Base-by-base conservation (phyloP, 35 echinoderm and acorn worm genomes). In the Lytechinus variegatus region DNA sequence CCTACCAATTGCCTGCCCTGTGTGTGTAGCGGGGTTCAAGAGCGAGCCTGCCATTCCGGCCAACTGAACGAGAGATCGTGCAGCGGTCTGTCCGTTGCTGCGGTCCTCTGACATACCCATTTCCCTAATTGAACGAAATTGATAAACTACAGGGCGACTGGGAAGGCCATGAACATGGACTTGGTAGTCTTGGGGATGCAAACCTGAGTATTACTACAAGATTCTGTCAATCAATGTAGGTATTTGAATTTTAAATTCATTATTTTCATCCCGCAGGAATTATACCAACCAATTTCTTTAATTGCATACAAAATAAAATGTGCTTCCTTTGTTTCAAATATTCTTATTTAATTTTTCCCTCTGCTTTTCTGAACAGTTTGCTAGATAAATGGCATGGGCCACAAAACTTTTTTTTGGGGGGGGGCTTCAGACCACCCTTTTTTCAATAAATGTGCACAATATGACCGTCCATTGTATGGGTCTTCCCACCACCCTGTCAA, bases 101-200 rank as follows among this genome's bases (percentile, higher is more conserved):
- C 7, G 88, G 29, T 90, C 12, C 92, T 27, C 92, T 93, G 92
- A 93, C 52, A 93, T 53, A 93, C 52, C 92, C 92, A 93, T 93
- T 93, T 57, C 52, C 92, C 92, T 93, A 93, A 93, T 93, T 93
- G 92, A 54, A 93, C 92, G n/a, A 93, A 93, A 93, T 93, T 93
- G 92, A 93, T 53, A 93, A 93, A 93, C 92, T 93, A 28, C 54
- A 93, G 92, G 52, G 92, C 10, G n/a, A 93, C 21, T 8, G 2
- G 24, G 54, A 93, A 53, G 53, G 54, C 92, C 92, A 57, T 90
- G 29, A 52, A 21, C 10, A 10, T 90, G 27, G 88, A 19, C 66
- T 79, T 24, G 66, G 66, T 79, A 79, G 66, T 79, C 66, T 79
- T 79, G 16, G 66, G 4, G n/a, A 24, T 79, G 4, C 3, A 79